Evolutionary conservation across 2,113 vertebrate species (phyloP), one percentile per base, ranked within the genome.

Genomic region (Anas platyrhynchos): DNA sequence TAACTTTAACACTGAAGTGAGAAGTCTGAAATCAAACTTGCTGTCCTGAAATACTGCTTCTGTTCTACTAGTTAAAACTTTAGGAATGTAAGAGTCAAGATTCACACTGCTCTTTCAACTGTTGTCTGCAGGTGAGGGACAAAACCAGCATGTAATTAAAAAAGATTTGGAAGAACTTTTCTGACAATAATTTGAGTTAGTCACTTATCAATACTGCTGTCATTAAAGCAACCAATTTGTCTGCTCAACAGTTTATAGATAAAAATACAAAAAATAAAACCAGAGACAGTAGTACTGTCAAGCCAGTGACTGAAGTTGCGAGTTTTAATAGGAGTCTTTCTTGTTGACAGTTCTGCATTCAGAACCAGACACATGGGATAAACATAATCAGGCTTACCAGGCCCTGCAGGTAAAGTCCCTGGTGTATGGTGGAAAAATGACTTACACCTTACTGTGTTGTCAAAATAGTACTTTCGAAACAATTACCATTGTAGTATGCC

Each of bases 381-480:
- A 98, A 98, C 82, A 97, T 50, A 86, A 83, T 93, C 93, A 96
- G 75, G 78, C 89, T 97, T 94, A 93, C 94, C 77, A 95, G 93
- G 76, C 90, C 92, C 89, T 92, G 59, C 90, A 97, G 95, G 94
- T 97, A 98, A 98, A 97, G 98, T 94, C 96, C 97, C 97, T 97
- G 97, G 97, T 97, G 93, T 83, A 96, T 66, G 77, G 90, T 66
- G 88, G 91, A 97, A 98, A 98, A 98, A 97, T 76, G 92, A 97
- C 97, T 98, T 97, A 95, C 95, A 97, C 96, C 93, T 95, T 67
- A 96, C 97, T 91, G 86, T 91, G 96, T 96, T 98, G 97, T 98
- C 97, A 98, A 98, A 98, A 98, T 68, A 98, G 93, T 96, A 97
- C 96, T 97, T 98, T 97, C 96, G 94, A 95, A 97, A 98, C 97